Evolutionary conservation across 1,140 invertebrate genomes (phyloP), one percentile per base, ranked within the genome.

Genomic region (Aphelinus certus): DNA sequence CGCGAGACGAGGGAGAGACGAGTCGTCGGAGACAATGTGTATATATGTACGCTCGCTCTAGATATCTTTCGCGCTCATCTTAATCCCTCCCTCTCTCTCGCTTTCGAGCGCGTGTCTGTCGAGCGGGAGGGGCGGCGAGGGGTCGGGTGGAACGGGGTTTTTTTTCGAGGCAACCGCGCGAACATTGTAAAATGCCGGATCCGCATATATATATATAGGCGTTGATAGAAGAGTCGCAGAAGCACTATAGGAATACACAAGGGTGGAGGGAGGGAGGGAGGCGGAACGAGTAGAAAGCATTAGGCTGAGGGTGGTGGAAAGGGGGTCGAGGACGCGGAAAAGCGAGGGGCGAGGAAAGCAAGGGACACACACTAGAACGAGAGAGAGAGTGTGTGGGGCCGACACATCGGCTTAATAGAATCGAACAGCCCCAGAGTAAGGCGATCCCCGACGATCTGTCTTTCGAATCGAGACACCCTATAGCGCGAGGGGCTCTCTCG

Each of bases 371-470:
- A 57, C 43, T 9, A 63, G 62, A 46, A 48, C n/a, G 63, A 4
- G 58, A 26, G 1, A 26, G 26, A 60, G 42, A 60, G 42, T n/a
- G 53, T 47, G 42, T 51, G 55, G 26, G 47, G 46, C 43, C 58
- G 51, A 70, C 67, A 71, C 62, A 75, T 70, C 61, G 73, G 67
- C 61, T 69, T 75, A 75, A 75, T 75, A 75, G 73, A 75, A 75
- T 75, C 47, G 73, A 71, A 71, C 73, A 51, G 57, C 67, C 61
- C 46, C 48, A 7, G 57, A 63, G 73, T 74, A 74, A 74, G 63
- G 26, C 57, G 60, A 74, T 74, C 65, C 71, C 64, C 42, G 56
- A 51, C 63, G 71, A 73, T 73, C 71, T 55, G 45, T 73, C 64
- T 73, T 73, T 73, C 56, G 63, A 67, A 73, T 73, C 55, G 71